These are phyloP conservation scores for Aegithalos caudatus DNA, from an alignment of 2,113 vertebrate genomes.

Conservation along the genomic window DNA sequence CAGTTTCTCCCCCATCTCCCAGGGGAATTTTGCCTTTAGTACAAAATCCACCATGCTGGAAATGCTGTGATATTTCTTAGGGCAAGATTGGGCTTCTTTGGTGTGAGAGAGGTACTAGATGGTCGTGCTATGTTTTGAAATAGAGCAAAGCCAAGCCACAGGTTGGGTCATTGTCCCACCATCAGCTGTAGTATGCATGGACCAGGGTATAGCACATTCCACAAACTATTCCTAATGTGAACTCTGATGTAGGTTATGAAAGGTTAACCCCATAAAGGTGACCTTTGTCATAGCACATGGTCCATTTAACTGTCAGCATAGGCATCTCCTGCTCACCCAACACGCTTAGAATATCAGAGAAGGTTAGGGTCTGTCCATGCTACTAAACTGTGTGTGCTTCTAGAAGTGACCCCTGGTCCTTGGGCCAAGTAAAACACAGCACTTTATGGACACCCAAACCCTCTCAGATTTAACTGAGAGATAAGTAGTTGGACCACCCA, in stretches of 20 bases:
- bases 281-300: rapidly evolving
- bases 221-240: neutral
- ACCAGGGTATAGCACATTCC: neutral
- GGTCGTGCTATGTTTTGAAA: neutral
- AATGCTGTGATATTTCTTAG: rapidly evolving
- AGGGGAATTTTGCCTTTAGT: neutral
- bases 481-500: neutral
- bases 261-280: neutral
- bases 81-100: neutral
- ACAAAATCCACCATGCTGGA: neutral
- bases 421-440: neutral
- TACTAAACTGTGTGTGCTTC: neutral
- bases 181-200: neutral
- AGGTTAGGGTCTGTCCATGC: neutral
- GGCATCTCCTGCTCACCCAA: neutral
- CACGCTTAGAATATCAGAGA: neutral
- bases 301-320: neutral
- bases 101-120: too few species aligned
- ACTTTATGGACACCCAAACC: neutral
- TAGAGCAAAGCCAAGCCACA: neutral
- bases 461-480: neutral
- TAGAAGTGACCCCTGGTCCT: neutral
- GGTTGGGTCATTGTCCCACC: neutral
- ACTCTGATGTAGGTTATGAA: rapidly evolving
- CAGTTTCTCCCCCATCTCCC: neutral